phyloP scores from a whole-genome alignment of 1,140 invertebrate species.

The Scaptodrosophila lebanonensis region DNA sequence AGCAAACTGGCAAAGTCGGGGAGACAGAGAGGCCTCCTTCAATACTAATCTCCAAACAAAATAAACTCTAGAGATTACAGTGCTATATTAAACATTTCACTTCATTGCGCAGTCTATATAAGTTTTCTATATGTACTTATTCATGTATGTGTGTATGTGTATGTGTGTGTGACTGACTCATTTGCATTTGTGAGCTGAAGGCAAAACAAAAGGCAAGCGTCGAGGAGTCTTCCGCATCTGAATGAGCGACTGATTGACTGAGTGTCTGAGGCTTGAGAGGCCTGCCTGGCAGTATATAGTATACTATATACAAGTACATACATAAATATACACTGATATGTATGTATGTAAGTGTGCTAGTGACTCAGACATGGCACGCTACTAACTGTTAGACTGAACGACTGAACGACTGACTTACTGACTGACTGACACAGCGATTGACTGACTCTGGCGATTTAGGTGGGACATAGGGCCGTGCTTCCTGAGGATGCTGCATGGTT shows the following conservation, averaged over 20 bases:
- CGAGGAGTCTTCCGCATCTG: not conserved
- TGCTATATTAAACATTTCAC: too few species aligned
- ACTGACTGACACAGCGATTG: not conserved
- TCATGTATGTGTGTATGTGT: not conserved
- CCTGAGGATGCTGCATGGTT: too few species aligned
- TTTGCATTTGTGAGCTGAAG: not conserved
- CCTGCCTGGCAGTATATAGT: too few species aligned
- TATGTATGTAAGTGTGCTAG: not conserved
- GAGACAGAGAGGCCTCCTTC: too few species aligned
- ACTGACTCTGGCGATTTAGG: too few species aligned
- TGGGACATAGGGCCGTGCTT: too few species aligned
- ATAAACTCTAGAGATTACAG: too few species aligned
- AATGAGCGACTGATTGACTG: not conserved
- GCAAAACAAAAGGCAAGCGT: too few species aligned
- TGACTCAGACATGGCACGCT: constrained; percentile 11
- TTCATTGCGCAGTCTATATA: too few species aligned
- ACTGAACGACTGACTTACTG: constrained; percentile 10
- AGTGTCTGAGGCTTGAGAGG: not conserved
- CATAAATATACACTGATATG: too few species aligned
- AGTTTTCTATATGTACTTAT: not conserved
- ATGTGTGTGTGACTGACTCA: not conserved
- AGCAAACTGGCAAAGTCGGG: not conserved
- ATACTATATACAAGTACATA: too few species aligned
- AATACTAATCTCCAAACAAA: too few species aligned
- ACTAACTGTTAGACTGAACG: constrained; percentile 12